phyloP scores from a whole-genome alignment of 2,797 vertebrate species.

The Anabas testudineus region DNA sequence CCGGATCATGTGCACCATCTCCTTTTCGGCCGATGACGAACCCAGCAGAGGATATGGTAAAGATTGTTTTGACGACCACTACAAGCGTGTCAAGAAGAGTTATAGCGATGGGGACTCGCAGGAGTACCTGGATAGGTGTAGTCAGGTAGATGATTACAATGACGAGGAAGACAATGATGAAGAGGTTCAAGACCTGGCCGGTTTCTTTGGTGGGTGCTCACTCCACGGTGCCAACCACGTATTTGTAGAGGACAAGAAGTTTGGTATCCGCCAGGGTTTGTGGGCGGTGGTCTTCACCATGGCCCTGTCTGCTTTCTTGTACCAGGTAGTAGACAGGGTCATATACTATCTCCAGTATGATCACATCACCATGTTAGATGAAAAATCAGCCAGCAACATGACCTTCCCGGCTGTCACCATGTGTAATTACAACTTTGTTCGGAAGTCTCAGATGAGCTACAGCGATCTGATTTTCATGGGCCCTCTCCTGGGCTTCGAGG shows the following conservation, averaged over 20 bases:
- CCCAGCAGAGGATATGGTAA: slow-evolving; percentile 59
- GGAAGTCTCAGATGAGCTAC: slow-evolving; percentile 92
- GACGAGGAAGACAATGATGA: slow-evolving; percentile 75
- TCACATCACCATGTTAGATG: slow-evolving; percentile 91
- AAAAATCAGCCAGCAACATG: slow-evolving; percentile 85
- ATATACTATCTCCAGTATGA: slow-evolving; percentile 91
- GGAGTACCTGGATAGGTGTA: slow-evolving; percentile 71
- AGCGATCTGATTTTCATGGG: slow-evolving; percentile 92
- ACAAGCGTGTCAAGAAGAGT: slow-evolving; percentile 74
- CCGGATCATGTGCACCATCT: slow-evolving; percentile 96
- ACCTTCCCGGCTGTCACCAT: slow-evolving; percentile 93
- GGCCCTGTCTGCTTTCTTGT: slow-evolving; percentile 90
- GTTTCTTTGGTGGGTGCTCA: slow-evolving; percentile 89
- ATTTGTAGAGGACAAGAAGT: slow-evolving; percentile 88
- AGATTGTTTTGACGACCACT: slow-evolving; percentile 82
- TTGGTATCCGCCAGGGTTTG: slow-evolving; percentile 86
- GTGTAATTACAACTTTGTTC: slow-evolving; percentile 92
- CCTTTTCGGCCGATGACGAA: slow-evolving; percentile 90
- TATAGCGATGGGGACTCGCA: slow-evolving; percentile 64
- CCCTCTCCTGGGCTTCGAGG: slow-evolving; percentile 90
- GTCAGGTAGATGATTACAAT: slow-evolving; percentile 68
- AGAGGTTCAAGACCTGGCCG: slow-evolving; percentile 80
- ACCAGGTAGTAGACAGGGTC: slow-evolving; percentile 91
- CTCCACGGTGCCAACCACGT: slow-evolving; percentile 94
- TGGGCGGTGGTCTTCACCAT: slow-evolving; percentile 90